Evolutionary conservation across 2,797 vertebrate species (phyloP).

Genomic region (Monodelphis domestica): DNA sequence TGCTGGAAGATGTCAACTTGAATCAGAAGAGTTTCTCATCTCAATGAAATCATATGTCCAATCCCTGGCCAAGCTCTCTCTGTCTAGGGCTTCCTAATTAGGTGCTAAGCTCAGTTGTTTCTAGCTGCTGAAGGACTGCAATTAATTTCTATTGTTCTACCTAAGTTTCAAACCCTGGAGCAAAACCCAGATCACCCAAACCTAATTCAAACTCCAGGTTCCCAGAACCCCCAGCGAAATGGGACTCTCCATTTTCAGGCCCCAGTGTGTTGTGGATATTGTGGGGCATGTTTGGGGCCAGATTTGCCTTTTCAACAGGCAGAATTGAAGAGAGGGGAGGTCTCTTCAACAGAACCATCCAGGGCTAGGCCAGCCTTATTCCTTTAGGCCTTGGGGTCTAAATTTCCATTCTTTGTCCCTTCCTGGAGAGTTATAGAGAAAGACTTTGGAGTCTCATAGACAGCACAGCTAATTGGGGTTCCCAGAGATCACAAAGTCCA

Average conservation of each 20-base stretch:
- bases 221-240: neutral
- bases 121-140: neutral
- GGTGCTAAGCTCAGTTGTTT: too few species aligned
- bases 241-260: neutral
- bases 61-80: too few species aligned
- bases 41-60: neutral
- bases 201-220: neutral
- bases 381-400: neutral
- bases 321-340: too few species aligned
- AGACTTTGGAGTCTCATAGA: too few species aligned
- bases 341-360: neutral
- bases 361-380: neutral
- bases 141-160: neutral
- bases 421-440: too few species aligned
- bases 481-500: neutral
- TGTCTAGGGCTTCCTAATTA: neutral
- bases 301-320: too few species aligned
- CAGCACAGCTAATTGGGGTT: neutral
- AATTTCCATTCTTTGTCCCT: neutral
- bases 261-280: neutral
- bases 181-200: too few species aligned
- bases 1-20: neutral
- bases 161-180: too few species aligned
- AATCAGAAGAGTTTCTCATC: neutral
- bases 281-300: neutral